Evolutionary conservation across 2,113 vertebrate genomes (phyloP), one percentile per base, ranked within the genome.

Genomic region (Calidris pygmaea): DNA sequence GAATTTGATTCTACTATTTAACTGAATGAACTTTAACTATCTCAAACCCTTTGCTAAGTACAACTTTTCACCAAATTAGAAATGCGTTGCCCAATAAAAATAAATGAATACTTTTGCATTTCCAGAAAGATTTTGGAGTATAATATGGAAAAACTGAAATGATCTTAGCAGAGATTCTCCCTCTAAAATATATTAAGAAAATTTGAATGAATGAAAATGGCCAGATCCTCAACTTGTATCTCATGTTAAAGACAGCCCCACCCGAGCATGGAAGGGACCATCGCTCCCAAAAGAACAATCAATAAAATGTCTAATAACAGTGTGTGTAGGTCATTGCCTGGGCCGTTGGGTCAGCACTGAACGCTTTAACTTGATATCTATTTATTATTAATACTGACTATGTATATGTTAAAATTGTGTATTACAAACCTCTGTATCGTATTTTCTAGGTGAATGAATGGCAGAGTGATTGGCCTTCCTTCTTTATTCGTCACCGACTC

Each of bases 381-480:
- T 45, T 19, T 58, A 11, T 70, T 52, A 30, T 13, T 47, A 43
- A 12, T 79, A 39, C 39, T 48, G 41, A n/a, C 24, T 73, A 17
- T 22, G 32, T 1, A 6, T 24, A 10, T 10, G 11, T 71, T 65
- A 32, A 45, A 67, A n/a, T 0, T 19, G 16, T 39, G 65, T 52
- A 16, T 41, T 15, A 34, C 35, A 53, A 39, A 45, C 26, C 13
- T 84, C 55, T 73, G 17, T 58, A n/a, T 70, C 35, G 1, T 39
- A 8, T 86, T 92, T 85, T 50, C 14, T 87, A 99, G 99, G 97
- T 98, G 59, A 99, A 99, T 78, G 98, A 98, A 19, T 99, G 99
- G 99, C 98, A 99, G 87, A 97, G 97, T 14, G 98, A 99, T 93
- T 99, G 99, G 99, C 98, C 98, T 55, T 95, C 97, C 41, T 99